These are phyloP conservation scores for Candoia aspera DNA, from an alignment of 2,113 vertebrate species.

Conservation along the genomic window DNA sequence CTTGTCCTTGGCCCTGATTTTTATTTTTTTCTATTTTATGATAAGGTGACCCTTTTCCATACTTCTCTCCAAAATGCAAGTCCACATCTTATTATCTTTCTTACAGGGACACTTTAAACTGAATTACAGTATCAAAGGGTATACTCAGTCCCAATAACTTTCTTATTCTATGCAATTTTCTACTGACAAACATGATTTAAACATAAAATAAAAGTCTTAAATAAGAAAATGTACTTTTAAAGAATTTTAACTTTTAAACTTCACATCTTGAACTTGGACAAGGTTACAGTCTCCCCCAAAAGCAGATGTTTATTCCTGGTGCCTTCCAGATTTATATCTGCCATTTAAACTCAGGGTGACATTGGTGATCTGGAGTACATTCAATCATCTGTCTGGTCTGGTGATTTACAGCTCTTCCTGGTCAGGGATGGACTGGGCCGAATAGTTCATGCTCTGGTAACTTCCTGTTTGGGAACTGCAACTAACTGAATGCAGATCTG, in stretches of 20 bases:
- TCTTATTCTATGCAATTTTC: too few species aligned
- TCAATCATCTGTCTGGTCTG: neutral
- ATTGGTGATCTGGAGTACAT: neutral
- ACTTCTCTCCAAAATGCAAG: too few species aligned
- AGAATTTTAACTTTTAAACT: neutral
- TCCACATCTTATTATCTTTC: too few species aligned
- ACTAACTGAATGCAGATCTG: neutral
- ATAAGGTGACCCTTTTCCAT: too few species aligned
- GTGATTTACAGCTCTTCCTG: neutral
- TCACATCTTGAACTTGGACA: neutral
- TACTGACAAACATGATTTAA: too few species aligned
- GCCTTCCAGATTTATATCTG: neutral
- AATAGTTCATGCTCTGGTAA: neutral
- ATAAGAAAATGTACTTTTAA: neutral
- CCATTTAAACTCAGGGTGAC: neutral
- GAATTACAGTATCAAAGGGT: too few species aligned
- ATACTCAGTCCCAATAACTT: too few species aligned
- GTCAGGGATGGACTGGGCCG: neutral
- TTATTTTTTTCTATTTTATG: too few species aligned
- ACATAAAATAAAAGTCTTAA: neutral
- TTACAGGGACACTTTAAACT: too few species aligned
- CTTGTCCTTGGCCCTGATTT: too few species aligned
- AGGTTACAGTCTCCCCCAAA: neutral
- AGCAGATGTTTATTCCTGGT: neutral
- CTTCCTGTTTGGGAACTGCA: too few species aligned